phyloP scores from a whole-genome alignment of 2,113 vertebrate species.

The Daboia siamensis region DNA sequence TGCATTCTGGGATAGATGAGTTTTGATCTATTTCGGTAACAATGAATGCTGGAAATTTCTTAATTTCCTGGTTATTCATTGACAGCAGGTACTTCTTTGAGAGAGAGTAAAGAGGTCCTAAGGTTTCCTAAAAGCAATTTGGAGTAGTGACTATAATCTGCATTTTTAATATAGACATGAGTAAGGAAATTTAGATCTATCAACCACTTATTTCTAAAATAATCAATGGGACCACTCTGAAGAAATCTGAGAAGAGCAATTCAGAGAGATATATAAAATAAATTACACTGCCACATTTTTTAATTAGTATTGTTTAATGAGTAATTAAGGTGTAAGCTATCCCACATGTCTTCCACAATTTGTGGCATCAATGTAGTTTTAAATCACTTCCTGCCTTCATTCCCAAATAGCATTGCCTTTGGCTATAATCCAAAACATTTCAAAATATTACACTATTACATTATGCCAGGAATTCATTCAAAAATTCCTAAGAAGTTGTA shows the following conservation, averaged over 20 bases:
- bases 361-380: neutral
- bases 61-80: conserved; percentile 1
- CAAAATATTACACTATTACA: neutral
- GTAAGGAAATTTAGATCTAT: neutral
- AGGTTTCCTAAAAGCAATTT: neutral
- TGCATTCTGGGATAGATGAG: neutral
- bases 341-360: neutral
- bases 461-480: neutral
- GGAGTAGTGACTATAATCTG: neutral
- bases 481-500: neutral
- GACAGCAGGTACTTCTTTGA: neutral
- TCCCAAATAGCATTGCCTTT: neutral
- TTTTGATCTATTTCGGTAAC: too few species aligned
- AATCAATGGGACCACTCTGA: neutral
- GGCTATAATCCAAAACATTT: neutral
- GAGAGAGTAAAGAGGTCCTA: neutral
- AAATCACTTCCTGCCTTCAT: neutral
- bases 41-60: neutral
- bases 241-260: neutral
- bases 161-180: neutral
- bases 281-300: neutral
- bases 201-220: neutral
- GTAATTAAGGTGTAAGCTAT: neutral
- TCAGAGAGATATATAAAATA: neutral
- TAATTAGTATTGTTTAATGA: neutral